These are phyloP conservation scores for Melieria crassipennis DNA, from an alignment of 2,888 invertebrate genomes.

Conservation along the genomic window DNA sequence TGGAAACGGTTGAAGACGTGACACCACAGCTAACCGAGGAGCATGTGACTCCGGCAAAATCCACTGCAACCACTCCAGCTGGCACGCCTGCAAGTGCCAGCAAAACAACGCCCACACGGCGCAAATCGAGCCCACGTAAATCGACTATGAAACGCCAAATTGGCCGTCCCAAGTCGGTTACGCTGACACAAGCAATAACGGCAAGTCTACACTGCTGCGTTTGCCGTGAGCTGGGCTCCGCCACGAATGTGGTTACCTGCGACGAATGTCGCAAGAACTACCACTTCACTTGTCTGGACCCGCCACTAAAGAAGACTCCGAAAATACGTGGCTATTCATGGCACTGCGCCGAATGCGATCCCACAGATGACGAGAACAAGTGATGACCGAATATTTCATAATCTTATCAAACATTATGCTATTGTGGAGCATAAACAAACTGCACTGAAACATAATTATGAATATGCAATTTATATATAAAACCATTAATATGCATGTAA, in stretches of 20 bases:
- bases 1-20: slow-evolving; percentile 63
- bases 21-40: slow-evolving; percentile 28
- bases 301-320: slow-evolving; percentile 92
- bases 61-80: slow-evolving; percentile 7
- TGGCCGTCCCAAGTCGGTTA: slow-evolving; percentile 30
- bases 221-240: slow-evolving; percentile 54
- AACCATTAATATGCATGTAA: too few relatives aligned
- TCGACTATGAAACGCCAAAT: slow-evolving; percentile 49
- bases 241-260: slow-evolving; percentile 73
- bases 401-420: too few relatives aligned
- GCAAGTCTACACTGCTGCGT: slow-evolving; percentile 54
- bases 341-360: slow-evolving; percentile 96
- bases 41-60: slow-evolving; percentile 30
- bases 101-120: slow-evolving; percentile 35
- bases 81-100: slow-evolving; percentile 4
- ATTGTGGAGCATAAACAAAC: too few relatives aligned
- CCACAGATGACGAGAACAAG: slow-evolving; percentile 70
- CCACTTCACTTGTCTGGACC: slow-evolving; percentile 93
- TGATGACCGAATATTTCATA: slow-evolving; percentile 26
- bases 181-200: slow-evolving; percentile 29
- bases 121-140: slow-evolving; percentile 59
- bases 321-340: slow-evolving; percentile 94
- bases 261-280: slow-evolving; percentile 91
- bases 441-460: too few relatives aligned
- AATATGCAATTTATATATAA: too few relatives aligned